Percentiles rank a stretch among this genome's conserved stretches.
Evolutionary conservation across 1,140 invertebrate genomes (phyloP).

Genomic region (Drosophila aff.): DNA sequence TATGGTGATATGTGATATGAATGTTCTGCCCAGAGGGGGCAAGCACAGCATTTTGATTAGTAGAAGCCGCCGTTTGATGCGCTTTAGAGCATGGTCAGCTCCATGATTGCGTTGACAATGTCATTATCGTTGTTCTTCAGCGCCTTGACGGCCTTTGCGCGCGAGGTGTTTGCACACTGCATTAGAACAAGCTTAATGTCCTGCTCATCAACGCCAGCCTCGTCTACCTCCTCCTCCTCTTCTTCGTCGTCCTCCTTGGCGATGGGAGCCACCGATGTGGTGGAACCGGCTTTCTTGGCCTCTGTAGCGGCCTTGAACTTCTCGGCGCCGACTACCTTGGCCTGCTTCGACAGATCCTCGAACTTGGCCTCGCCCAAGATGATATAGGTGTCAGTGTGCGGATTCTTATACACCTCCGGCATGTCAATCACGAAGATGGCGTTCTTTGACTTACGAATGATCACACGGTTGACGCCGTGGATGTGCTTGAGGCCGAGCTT

Average conservation of each 20-base stretch:
- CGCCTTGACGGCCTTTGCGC: conserved; percentile 96
- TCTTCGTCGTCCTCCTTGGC: conserved; percentile 93
- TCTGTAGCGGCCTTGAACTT: conserved; percentile 93
- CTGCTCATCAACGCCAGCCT: conserved; percentile 98
- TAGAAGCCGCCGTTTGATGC: conserved; percentile 9
- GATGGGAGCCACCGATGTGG: conserved; percentile 92
- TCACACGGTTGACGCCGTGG: conserved; percentile 97
- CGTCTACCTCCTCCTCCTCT: conserved; percentile 93
- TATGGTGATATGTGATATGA: conserved; percentile 40
- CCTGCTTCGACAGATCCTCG: conserved; percentile 99
- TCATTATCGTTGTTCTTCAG: conserved; percentile 98
- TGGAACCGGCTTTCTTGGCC: conserved; percentile 85
- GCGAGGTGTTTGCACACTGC: conserved; percentile 95
- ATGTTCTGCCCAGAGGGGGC: conserved; percentile 10
- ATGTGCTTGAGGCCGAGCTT: conserved; percentile 98
- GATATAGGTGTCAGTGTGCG: conserved; percentile 99
- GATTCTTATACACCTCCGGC: conserved; percentile 99
- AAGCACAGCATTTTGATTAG: conserved; percentile 37
- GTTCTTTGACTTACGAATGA: conserved; percentile 99
- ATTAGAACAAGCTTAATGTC: conserved; percentile 99
- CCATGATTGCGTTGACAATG: conserved; percentile 97
- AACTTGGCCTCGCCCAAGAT: conserved; percentile 99
- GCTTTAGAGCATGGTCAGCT: conserved; percentile 85
- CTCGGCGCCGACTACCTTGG: conserved; percentile 99
- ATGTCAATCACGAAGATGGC: conserved; percentile 99